A percentile compares a stretch with the other conserved stretches of the same genome.
These are phyloP conservation scores for Ctenomys sociabilis DNA, from an alignment of 2,113 vertebrate species.

Conservation along the genomic window DNA sequence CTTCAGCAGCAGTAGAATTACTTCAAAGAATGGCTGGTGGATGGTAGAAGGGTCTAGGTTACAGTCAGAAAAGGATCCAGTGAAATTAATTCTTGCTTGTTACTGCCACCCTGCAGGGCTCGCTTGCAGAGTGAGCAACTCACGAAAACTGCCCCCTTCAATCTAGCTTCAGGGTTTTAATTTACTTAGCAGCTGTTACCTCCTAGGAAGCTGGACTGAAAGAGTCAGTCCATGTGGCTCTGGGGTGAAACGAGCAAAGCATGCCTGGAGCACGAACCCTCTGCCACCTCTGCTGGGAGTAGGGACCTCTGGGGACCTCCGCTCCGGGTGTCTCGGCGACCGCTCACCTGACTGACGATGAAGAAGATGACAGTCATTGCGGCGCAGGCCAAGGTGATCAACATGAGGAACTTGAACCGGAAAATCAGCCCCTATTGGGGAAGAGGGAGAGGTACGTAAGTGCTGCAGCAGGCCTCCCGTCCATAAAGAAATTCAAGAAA, in stretches of 20 bases:
- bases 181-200: slow-evolving; percentile 7
- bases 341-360: slow-evolving; percentile 96
- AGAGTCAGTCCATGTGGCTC: neutral
- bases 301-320: neutral
- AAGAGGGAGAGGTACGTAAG: slow-evolving; percentile 55
- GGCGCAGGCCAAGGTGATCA: slow-evolving; percentile 96
- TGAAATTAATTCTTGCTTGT: slow-evolving; percentile 4
- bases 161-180: slow-evolving; percentile 23
- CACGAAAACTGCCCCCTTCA: slow-evolving; percentile 1
- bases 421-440: slow-evolving; percentile 95
- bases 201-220: neutral
- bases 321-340: neutral
- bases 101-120: neutral
- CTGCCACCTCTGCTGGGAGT: neutral
- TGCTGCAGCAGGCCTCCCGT: neutral
- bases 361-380: slow-evolving; percentile 99
- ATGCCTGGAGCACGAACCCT: neutral
- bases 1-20: slow-evolving; percentile 17
- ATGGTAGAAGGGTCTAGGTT: neutral
- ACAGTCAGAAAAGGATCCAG: slow-evolving; percentile 4
- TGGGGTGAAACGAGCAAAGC: neutral
- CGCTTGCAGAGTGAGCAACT: slow-evolving; percentile 16
- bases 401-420: slow-evolving; percentile 99
- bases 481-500: neutral
- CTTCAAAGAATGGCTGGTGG: neutral